Conservation (phyloP, 2,113 vertebrate genomes). For the Ochotona princeps region DNA sequence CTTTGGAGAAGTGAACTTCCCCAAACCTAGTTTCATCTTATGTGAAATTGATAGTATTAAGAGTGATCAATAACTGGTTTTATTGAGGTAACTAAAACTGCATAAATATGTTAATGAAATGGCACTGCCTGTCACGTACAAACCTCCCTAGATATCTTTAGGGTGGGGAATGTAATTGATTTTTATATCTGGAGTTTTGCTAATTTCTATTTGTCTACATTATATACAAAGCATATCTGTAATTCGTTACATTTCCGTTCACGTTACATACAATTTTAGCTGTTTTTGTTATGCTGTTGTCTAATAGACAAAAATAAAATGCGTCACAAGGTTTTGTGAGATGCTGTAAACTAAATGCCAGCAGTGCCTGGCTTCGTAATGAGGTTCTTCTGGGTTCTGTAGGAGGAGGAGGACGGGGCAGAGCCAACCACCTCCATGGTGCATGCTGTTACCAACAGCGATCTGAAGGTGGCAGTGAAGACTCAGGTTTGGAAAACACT, state of each 20-base stretch:
- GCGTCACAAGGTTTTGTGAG: not conserved
- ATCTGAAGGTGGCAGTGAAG: conserved; percentile 60
- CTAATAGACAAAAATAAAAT: not conserved
- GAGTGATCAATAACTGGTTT: no score
- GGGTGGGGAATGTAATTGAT: accelerated
- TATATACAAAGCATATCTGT: not conserved
- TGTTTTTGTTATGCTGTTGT: not conserved
- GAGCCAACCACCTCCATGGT: accelerated
- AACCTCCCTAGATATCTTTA: not conserved
- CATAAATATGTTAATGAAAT: not conserved
- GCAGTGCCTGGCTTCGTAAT: accelerated
- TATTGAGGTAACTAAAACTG: not conserved
- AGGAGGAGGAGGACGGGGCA: accelerated
- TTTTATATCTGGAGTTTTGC: not conserved
- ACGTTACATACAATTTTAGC: not conserved
- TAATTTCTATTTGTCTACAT: not conserved
- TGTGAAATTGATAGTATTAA: not conserved
- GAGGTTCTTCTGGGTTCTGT: not conserved
- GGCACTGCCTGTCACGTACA: no score
- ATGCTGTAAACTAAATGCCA: not conserved
- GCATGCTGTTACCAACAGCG: not conserved
- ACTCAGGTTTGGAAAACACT: not conserved
- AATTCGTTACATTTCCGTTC: not conserved
- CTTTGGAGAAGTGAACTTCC: not conserved
- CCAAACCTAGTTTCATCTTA: not conserved